Conservation (phyloP, 1,140 invertebrate genomes). For the Apis dorsata region DNA sequence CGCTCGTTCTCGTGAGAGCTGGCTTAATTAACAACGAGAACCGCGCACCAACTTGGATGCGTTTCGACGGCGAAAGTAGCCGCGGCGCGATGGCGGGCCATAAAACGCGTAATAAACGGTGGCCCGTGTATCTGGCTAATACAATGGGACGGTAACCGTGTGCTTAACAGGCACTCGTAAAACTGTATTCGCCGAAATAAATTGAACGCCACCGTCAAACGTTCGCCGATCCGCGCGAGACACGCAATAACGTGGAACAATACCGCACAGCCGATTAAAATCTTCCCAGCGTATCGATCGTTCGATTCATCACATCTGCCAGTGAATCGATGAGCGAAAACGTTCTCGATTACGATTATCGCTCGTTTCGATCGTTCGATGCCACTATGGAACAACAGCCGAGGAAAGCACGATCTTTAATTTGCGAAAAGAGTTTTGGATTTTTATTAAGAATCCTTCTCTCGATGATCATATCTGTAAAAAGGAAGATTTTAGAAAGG, state of each 20-base stretch:
- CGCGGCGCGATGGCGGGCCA: not conserved
- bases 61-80: slow-evolving; percentile 33
- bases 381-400: not conserved
- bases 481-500: too few relatives aligned
- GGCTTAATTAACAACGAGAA: slow-evolving; percentile 2
- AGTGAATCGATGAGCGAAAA: not conserved
- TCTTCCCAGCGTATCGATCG: not conserved
- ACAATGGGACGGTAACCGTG: slow-evolving; percentile 53
- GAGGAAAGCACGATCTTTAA: too few relatives aligned
- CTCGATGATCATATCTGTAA: too few relatives aligned
- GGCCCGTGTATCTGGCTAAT: slow-evolving; percentile 50
- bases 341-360: not conserved
- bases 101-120: slow-evolving; percentile 60
- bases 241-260: slow-evolving; percentile 31
- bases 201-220: slow-evolving; percentile 48
- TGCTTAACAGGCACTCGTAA: slow-evolving; percentile 48
- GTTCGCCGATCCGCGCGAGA: slow-evolving; percentile 6
- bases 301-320: not conserved
- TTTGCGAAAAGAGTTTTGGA: too few relatives aligned
- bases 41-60: not conserved
- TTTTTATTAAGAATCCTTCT: too few relatives aligned
- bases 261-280: slow-evolving; percentile 1
- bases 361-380: not conserved
- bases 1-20: not conserved
- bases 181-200: slow-evolving; percentile 49